Evolutionary conservation across 1,140 invertebrate species (phyloP), one percentile per base, ranked within the genome.

Genomic region (Caenorhabditis briggsae): DNA sequence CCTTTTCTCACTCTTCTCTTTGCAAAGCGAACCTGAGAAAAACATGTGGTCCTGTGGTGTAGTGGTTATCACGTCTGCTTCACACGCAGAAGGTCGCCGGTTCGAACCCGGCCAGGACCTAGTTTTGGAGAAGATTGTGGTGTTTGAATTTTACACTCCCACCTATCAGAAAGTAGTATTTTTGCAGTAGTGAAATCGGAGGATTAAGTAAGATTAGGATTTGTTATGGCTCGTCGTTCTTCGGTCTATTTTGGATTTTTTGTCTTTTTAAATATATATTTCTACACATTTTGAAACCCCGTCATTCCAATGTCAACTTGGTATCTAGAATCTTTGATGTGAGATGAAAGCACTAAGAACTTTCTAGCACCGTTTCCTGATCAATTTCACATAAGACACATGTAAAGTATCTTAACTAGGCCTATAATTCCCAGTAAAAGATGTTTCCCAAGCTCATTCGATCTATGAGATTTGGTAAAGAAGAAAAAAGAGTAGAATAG

Each of bases 41-140:
- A 46, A 0, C 33, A 9, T 46, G 20, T 0, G 59, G 59, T 64
- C 59, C 59, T 86, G 86, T 88, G 56, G 88, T 88, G 88, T 88
- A 89, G 88, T 87, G 89, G 89, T 89, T 89, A 89, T 89, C 89
- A 89, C 89, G 89, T 89, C 89, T 89, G 89, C 86, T 88, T 89
- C 83, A 89, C 89, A 89, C 89, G 86, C 89, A 89, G 89, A 89
- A 89, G 89, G 88, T 89, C 89, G 89, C 89, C 89, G 89, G 89
- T 89, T 89, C 89, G 89, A 89, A 83, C 88, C 89, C 89, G 89
- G 89, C 89, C 89, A 70, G 64, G 64, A 70, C 64, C 64, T 70
- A 70, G 12, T 43, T 64, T 64, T 33, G 25, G 2, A 2, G 8
- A n/a, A 58, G 3, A 58, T 20, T 58, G 33, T 33, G 33, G 33